These are phyloP conservation scores for Capromys pilorides DNA, from an alignment of 2,797 vertebrate genomes.

Conservation along the genomic window DNA sequence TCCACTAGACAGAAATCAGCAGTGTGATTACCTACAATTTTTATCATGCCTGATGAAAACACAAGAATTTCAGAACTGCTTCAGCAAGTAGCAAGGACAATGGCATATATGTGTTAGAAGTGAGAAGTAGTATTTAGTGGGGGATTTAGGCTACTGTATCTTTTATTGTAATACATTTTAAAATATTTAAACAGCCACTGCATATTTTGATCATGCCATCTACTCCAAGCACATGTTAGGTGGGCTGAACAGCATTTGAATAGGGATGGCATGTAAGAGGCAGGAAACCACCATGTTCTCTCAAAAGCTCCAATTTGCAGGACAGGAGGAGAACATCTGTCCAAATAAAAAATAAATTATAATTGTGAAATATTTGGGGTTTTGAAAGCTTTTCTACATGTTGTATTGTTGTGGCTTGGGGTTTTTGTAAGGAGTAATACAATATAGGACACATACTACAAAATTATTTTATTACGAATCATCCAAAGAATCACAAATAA, in stretches of 20 bases:
- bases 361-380: background rate
- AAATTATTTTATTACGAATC: no score
- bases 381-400: constrained; percentile 9
- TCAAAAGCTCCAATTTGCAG: background rate
- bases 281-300: background rate
- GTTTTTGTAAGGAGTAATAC: no score
- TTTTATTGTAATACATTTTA: background rate
- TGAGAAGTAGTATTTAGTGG: background rate
- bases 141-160: background rate
- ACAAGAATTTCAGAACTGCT: background rate
- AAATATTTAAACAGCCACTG: background rate
- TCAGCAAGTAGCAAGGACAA: background rate
- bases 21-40: no score
- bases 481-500: no score
- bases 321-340: background rate
- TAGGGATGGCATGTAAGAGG: fast-evolving
- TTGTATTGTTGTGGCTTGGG: background rate
- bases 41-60: background rate
- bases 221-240: background rate
- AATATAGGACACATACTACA: no score
- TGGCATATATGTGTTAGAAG: background rate
- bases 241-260: background rate
- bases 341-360: background rate
- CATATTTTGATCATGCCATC: background rate
- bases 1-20: background rate